Evolutionary conservation across 92 coral and sea anemone genomes (phyloP).

Genomic region (Porites cylindrica): DNA sequence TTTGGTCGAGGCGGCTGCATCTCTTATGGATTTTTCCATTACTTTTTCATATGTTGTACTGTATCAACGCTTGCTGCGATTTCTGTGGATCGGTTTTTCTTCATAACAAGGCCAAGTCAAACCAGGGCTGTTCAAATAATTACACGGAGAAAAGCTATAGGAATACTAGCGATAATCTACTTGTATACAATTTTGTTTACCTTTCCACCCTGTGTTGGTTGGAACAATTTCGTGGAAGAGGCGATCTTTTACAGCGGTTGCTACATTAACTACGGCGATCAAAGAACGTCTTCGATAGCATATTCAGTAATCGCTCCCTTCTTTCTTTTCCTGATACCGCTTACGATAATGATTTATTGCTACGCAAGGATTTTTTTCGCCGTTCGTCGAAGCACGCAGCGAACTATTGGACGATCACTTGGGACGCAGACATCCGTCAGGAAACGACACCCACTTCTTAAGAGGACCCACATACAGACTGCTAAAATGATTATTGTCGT

Average conservation of each 20-base stretch:
- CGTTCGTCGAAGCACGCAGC: conserved; percentile 83
- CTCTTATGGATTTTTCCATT: conserved; percentile 85
- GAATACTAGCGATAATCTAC: conserved; percentile 66
- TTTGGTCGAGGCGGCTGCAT: conserved; percentile 83
- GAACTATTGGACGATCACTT: conserved; percentile 64
- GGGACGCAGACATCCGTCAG: conserved; percentile 47
- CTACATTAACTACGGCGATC: conserved; percentile 88
- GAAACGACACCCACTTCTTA: conserved; percentile 64
- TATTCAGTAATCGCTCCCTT: conserved; percentile 82
- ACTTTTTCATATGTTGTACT: conserved; percentile 83
- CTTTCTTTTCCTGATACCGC: conserved; percentile 78
- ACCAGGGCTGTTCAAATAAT: conserved; percentile 69
- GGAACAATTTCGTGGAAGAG: conserved; percentile 87
- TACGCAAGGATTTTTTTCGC: conserved; percentile 85
- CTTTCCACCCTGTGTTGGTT: conserved; percentile 88
- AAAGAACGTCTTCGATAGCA: conserved; percentile 77
- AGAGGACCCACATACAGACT: conserved; percentile 91
- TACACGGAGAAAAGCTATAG: conserved; percentile 69
- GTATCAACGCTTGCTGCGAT: conserved; percentile 89
- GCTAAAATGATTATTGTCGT: conserved; percentile 93
- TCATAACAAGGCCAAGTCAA: conserved; percentile 88
- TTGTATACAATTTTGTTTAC: conserved; percentile 81
- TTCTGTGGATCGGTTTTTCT: conserved; percentile 87
- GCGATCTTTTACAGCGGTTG: conserved; percentile 83
- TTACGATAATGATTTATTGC: conserved; percentile 83